Evolutionary conservation across 2,113 vertebrate genomes (phyloP).

Genomic region (Catharus fuscescens): DNA sequence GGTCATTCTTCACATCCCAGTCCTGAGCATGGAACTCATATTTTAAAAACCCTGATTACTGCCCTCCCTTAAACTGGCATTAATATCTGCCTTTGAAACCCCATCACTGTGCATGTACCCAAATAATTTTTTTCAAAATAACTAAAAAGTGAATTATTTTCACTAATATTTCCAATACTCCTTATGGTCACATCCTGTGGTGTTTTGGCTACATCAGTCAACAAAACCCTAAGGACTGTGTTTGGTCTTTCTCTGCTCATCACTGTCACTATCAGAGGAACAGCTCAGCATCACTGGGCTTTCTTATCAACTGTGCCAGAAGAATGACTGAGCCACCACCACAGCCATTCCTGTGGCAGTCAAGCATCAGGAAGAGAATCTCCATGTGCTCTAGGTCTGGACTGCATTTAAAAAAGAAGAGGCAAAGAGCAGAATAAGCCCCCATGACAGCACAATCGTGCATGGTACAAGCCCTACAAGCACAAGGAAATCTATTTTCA

Average conservation of each 20-base stretch:
- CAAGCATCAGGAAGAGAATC: not conserved
- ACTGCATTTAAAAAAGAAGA: not conserved
- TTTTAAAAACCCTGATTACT: not conserved
- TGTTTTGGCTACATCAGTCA: not conserved
- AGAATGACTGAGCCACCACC: not conserved
- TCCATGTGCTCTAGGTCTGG: not conserved
- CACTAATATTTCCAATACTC: not conserved
- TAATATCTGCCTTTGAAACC: not conserved
- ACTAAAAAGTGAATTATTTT: not conserved
- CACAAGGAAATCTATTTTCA: constrained; percentile 4
- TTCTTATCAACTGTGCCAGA: not conserved
- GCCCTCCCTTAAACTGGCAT: not conserved
- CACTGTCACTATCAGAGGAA: not conserved
- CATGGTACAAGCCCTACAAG: not conserved
- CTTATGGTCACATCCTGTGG: not conserved
- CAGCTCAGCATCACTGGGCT: not conserved
- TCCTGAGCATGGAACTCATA: not conserved
- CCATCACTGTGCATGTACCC: not conserved
- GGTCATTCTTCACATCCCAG: not conserved
- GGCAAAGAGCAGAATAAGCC: not conserved
- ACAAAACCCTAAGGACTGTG: not conserved
- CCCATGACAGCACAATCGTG: not conserved
- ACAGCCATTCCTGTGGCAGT: not conserved
- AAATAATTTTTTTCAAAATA: not conserved
- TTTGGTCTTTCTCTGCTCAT: not conserved